Evolutionary conservation across 2,888 invertebrate species (phyloP).

Genomic region (Tanytarsus gracilentus): DNA sequence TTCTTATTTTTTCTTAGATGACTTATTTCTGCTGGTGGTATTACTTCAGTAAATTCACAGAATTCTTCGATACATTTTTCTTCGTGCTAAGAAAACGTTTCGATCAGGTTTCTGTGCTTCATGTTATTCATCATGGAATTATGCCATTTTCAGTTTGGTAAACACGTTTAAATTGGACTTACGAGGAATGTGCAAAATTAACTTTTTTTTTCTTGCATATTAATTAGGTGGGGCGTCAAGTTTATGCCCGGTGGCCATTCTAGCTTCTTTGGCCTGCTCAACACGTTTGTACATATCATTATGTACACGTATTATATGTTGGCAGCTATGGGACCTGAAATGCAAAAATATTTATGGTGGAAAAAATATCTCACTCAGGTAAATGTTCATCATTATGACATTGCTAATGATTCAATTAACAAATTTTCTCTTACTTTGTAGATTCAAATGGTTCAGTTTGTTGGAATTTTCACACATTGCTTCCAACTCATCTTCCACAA

Average conservation of each 20-base stretch:
- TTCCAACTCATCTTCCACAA: constrained; percentile 85
- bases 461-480: constrained; percentile 82
- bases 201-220: background rate
- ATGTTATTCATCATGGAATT: constrained; percentile 90
- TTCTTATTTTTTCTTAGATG: constrained; percentile 49
- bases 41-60: constrained; percentile 88
- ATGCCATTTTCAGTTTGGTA: constrained; percentile 69
- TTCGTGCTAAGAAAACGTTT: constrained; percentile 90
- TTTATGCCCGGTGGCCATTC: constrained; percentile 95
- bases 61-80: constrained; percentile 89
- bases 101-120: constrained; percentile 81
- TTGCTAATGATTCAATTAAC: constrained; percentile 6
- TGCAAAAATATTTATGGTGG: constrained; percentile 89
- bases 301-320: constrained; percentile 94
- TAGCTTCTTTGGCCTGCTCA: constrained; percentile 89
- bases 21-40: constrained; percentile 87
- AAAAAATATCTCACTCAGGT: constrained; percentile 93
- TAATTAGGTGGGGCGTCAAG: constrained; percentile 88
- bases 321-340: constrained; percentile 78
- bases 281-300: constrained; percentile 90
- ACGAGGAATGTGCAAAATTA: background rate
- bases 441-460: constrained; percentile 61
- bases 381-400: too few species aligned
- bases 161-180: background rate
- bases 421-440: too few species aligned